phyloP scores from a whole-genome alignment of 2,888 invertebrate genomes.

The Agrochola litura region DNA sequence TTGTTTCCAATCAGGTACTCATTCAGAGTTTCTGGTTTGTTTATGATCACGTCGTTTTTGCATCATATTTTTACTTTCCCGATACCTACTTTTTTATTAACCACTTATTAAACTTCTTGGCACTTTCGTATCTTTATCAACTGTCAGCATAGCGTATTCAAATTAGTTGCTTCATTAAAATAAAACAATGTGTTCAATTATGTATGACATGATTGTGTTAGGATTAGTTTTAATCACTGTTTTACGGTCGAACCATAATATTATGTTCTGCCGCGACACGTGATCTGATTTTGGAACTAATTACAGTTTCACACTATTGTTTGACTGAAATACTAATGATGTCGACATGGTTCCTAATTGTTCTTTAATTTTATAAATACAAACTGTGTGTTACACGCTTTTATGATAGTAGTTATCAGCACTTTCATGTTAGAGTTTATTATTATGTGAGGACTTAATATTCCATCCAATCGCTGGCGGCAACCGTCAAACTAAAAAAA shows the following conservation, averaged over 20 bases:
- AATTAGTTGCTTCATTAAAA: constrained; percentile 40
- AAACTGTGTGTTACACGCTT: neutral
- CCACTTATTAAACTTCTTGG: neutral
- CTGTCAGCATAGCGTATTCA: neutral
- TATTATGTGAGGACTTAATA: neutral
- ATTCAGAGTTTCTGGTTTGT: constrained; percentile 8
- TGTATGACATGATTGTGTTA: constrained; percentile 1
- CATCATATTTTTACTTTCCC: neutral
- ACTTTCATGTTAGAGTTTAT: neutral
- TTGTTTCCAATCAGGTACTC: neutral
- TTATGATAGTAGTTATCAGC: neutral
- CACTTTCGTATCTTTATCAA: constrained; percentile 3
- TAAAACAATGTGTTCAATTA: constrained; percentile 35
- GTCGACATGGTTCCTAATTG: constrained; percentile 26
- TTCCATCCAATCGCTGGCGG: neutral
- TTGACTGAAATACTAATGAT: constrained; percentile 45
- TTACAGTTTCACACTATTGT: constrained; percentile 56
- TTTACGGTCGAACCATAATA: constrained; percentile 24
- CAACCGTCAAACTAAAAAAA: neutral
- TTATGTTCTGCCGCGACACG: constrained; percentile 4
- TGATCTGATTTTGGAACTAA: constrained; percentile 54
- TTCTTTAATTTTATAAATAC: constrained; percentile 31
- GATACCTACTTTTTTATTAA: neutral
- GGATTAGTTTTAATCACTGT: constrained; percentile 24
- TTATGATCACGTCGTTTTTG: neutral